phyloP scores from a whole-genome alignment of 1,140 invertebrate genomes.

The Drosophila arizonae region DNA sequence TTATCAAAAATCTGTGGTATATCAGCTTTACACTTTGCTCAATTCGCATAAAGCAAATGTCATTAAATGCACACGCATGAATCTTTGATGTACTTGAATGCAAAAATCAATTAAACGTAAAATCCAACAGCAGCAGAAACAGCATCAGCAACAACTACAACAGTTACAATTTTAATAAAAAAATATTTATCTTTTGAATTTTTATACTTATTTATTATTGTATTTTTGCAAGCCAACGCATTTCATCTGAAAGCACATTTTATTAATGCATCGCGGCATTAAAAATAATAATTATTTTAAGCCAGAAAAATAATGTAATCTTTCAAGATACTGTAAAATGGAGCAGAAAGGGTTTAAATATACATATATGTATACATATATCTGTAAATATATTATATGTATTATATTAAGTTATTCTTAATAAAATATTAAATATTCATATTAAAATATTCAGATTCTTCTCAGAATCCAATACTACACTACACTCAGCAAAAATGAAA shows the following conservation, averaged over 20 bases:
- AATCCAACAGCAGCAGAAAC: conserved; percentile 1
- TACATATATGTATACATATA: neutral
- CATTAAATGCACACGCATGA: conserved; percentile 74
- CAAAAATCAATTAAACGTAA: conserved; percentile 75
- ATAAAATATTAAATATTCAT: too few relatives aligned
- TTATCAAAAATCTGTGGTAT: conserved; percentile 17
- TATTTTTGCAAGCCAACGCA: conserved; percentile 28
- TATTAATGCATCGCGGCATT: conserved; percentile 41
- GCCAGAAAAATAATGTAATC: conserved; percentile 12
- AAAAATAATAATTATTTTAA: conserved; percentile 50
- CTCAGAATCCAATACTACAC: too few relatives aligned
- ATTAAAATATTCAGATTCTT: too few relatives aligned
- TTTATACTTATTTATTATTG: conserved; percentile 2
- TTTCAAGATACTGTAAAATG: neutral
- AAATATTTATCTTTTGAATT: conserved; percentile 13
- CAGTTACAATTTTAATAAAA: conserved; percentile 4
- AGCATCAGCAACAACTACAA: neutral
- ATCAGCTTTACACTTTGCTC: conserved; percentile 23
- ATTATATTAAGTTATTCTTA: too few relatives aligned
- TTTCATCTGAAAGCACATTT: conserved; percentile 31
- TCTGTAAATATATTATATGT: too few relatives aligned
- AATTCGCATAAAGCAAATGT: conserved; percentile 43
- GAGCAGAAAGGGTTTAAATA: neutral
- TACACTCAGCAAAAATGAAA: too few relatives aligned
- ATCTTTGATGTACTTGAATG: conserved; percentile 75